Base-by-base conservation (phyloP, 2,888 invertebrate species). In the Cacoxenus indagator region DNA sequence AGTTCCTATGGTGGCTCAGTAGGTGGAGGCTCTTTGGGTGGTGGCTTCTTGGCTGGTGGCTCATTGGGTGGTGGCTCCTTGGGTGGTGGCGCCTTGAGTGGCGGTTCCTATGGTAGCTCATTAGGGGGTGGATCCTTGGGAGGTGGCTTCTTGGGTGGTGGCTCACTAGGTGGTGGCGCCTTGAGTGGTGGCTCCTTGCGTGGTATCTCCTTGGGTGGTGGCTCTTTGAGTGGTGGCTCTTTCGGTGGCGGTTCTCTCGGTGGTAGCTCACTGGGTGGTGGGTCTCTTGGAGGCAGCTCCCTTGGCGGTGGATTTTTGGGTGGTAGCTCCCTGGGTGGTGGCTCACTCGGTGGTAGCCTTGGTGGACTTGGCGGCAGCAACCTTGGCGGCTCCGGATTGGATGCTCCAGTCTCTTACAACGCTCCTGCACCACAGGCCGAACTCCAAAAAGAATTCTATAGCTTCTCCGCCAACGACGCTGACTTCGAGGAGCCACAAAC, bases 391-490 rank as follows among this genome's bases (percentile, higher is more conserved):
- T 6, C 61, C 11, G 43, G 43, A 5, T 19, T 76, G 11, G 73
- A 68, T 0, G 76, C 82, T 65, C 83, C 82, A 68, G 85, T 79
- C 65, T 73, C 81, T 2, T 86, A 84, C 76, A 78, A 81, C 31
- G 87, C 86, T 37, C 81, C 78, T 54, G 81, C 79, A 66, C 79
- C 76, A 29, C 65, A 83, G 71, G 84, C 79, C 71, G 81, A 83
- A 65, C 73, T 83, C 17, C 80, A 82, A 66, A 87, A 87, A 75
- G 85, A 87, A 72, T 87, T 83, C 78, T 87, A 81, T 70, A 78
- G 83, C 46, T 86, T 81, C 76, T 77, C 84, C 45, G 87, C 87
- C 51, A 85, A 86, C 70, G 86, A 87, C 72, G 83, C 79, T 66
- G 86, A 86, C 66, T 82, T 81, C 45, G 76, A 82, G 66, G 84